Evolutionary conservation across 2,797 vertebrate genomes (phyloP), one percentile per base, ranked within the genome.

Genomic region (Lepus townsendii): DNA sequence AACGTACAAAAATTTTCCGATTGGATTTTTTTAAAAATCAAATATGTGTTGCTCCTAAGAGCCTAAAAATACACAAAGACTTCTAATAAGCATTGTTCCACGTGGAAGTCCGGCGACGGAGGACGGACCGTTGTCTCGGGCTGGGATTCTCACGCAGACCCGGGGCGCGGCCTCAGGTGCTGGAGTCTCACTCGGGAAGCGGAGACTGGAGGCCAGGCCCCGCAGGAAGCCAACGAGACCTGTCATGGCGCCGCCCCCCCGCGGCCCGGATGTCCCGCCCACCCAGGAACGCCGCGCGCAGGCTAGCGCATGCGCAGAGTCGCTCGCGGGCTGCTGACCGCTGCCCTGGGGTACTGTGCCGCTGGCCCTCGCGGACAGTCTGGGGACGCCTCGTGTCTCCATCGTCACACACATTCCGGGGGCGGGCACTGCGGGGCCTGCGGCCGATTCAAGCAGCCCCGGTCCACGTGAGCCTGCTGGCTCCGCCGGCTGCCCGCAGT

Each of bases 1-100:
- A 89, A 83, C 24, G 62, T 12, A 69, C 66, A 72, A 69, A 93
- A 90, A 20, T 42, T n/a, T 62, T 93, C 75, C 62, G 35, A 69
- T 42, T 19, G 47, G 6, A 38, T 24, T 90, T 72, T 72, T 38
- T 22, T 4, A 47, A 20, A 76, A 82, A 54, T 42, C 17, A 50
- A 0, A 27, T 54, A 32, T 27, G 10, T 54, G 73, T 12, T 71
- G 79, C n/a, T 91, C 54, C 42, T n/a, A 76, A 57, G 42, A 80
- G 24, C 1, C 16, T 16, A 38, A 27, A 62, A 32, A 54, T 22
- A 72, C 6, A 32, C 47, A 35, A 62, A 76, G 13, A 52, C 35
- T 79, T 26, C 65, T 65, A 77, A 75, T 72, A 62, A 66, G 13
- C 19, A 57, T 20, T 20, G 19, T 57, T 57, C 16, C 54, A 57